Conservation (phyloP, 2,797 vertebrate species). For the Columba guinea region DNA sequence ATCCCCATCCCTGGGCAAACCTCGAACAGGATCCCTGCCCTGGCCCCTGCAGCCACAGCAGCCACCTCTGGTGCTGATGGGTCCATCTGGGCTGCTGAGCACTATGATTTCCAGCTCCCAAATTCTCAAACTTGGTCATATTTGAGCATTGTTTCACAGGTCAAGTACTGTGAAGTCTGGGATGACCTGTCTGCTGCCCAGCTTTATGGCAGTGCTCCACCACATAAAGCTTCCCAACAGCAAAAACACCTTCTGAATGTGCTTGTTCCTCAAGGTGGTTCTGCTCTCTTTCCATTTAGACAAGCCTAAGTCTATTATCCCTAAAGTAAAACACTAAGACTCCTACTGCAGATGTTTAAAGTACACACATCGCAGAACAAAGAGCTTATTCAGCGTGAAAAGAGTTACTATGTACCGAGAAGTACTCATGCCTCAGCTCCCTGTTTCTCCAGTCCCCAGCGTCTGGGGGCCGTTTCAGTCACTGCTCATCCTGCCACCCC, state of each 20-base stretch:
- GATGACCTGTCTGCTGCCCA: not conserved
- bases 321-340: not conserved
- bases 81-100: not conserved
- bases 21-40: not conserved
- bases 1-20: not conserved
- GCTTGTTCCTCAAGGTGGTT: not conserved
- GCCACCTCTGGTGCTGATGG: not conserved
- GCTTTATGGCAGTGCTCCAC: not conserved
- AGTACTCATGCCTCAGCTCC: not conserved
- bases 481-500: not conserved
- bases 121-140: not conserved
- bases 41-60: not conserved
- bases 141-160: not conserved
- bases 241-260: not conserved
- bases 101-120: not conserved
- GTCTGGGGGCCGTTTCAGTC: constrained; percentile 19
- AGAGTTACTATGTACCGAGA: not conserved
- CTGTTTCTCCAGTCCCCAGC: not conserved
- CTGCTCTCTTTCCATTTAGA: not conserved
- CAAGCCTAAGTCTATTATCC: not conserved
- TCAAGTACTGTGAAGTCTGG: not conserved
- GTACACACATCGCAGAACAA: constrained; percentile 51
- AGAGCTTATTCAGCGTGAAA: constrained; percentile 62
- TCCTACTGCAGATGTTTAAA: constrained; percentile 5
- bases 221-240: not conserved